A percentile compares a stretch with the other conserved stretches of the same genome.
Evolutionary conservation across 64 coral and sea anemone genomes (phyloP).

Genomic region (Stichodactyla mertensii): DNA sequence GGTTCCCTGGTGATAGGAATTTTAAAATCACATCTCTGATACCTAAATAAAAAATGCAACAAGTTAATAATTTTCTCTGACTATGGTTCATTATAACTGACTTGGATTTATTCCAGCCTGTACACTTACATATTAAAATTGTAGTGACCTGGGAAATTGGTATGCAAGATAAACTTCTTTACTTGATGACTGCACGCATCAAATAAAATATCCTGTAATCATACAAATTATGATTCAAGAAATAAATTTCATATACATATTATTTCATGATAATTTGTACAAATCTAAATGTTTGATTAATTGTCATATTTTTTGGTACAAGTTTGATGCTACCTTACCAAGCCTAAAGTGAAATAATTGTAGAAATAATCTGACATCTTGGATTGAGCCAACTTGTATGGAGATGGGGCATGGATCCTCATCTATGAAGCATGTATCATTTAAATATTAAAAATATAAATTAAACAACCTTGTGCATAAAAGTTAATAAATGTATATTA

Average conservation of each 20-base stretch:
- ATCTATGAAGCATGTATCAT: conserved; percentile 45
- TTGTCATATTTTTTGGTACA: neutral
- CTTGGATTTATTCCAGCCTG: neutral
- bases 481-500: no score
- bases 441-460: no score
- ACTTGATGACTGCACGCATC: conserved; percentile 83
- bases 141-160: conserved; percentile 99
- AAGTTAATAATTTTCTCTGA: neutral
- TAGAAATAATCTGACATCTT: conserved; percentile 98
- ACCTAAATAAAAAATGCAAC: conserved; percentile 38
- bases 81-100: neutral
- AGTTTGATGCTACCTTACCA: conserved; percentile 49
- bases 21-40: conserved; percentile 94
- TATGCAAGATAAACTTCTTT: conserved; percentile 98
- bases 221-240: neutral
- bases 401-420: conserved; percentile 93
- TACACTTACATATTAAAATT: conserved; percentile 96
- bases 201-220: conserved; percentile 85
- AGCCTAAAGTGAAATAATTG: conserved; percentile 90
- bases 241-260: neutral
- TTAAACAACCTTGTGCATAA: no score
- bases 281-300: no score
- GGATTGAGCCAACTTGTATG: conserved; percentile 90
- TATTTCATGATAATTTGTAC: no score
- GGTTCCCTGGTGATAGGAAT: conserved; percentile 63